These are phyloP conservation scores for Drosophila paranaensis DNA, from an alignment of 2,888 invertebrate species.

Conservation along the genomic window DNA sequence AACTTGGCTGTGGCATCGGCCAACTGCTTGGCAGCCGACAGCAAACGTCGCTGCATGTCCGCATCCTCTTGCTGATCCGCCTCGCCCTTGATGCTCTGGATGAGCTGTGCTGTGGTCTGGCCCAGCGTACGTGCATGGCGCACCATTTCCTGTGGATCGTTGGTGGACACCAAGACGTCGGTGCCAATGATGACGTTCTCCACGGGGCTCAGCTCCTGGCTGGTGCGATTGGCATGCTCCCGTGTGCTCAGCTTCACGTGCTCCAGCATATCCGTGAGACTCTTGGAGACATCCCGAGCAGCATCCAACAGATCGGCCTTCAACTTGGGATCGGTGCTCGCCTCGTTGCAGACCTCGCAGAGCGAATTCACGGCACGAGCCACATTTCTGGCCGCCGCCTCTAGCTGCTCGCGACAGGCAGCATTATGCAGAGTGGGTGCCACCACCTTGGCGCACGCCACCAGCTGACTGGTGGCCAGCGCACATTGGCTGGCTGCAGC, in stretches of 20 bases:
- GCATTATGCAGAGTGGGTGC: slow-evolving; percentile 93
- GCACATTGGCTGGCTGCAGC: slow-evolving; percentile 98
- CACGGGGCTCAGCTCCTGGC: slow-evolving; percentile 92
- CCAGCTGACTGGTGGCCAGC: slow-evolving; percentile 97
- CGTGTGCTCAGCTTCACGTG: slow-evolving; percentile 92
- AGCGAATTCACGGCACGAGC: slow-evolving; percentile 95
- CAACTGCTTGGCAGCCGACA: slow-evolving; percentile 96
- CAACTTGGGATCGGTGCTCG: slow-evolving; percentile 88
- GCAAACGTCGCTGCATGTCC: slow-evolving; percentile 93
- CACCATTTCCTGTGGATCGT: slow-evolving; percentile 97
- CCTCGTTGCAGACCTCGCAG: slow-evolving; percentile 92
- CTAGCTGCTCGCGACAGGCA: slow-evolving; percentile 95
- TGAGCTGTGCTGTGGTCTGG: slow-evolving; percentile 96
- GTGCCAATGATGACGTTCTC: slow-evolving; percentile 96
- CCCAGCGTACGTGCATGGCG: slow-evolving; percentile 95
- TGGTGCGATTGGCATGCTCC: slow-evolving; percentile 87
- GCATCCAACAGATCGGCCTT: slow-evolving; percentile 92
- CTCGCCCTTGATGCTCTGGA: slow-evolving; percentile 97
- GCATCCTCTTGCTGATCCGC: slow-evolving; percentile 95
- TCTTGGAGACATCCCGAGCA: slow-evolving; percentile 94
- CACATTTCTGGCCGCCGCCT: slow-evolving; percentile 96
- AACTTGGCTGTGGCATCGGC: slow-evolving; percentile 98
- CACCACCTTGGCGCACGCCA: slow-evolving; percentile 98
- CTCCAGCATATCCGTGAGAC: slow-evolving; percentile 94
- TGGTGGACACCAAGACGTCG: slow-evolving; percentile 93